A percentile compares a stretch with the other conserved stretches of the same genome.
phyloP scores from a whole-genome alignment of 2,888 invertebrate genomes.

The Apotomis turbidana region DNA sequence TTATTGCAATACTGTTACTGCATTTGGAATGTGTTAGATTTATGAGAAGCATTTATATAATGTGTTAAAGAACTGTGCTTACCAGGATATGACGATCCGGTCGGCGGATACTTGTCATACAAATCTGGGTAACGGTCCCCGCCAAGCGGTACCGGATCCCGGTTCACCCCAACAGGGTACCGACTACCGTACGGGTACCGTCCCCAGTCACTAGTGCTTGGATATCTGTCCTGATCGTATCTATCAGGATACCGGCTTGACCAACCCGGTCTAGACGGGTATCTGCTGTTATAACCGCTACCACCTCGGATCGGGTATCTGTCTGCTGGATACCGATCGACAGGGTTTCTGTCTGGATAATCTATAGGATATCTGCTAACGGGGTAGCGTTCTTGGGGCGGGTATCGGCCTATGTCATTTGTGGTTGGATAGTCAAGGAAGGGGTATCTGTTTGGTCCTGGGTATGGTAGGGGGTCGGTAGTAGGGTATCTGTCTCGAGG shows the following conservation, averaged over 20 bases:
- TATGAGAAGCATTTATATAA: neutral
- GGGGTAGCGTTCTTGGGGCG: slow-evolving; percentile 69
- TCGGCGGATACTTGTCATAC: slow-evolving; percentile 84
- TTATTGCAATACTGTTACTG: no score
- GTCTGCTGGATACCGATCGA: slow-evolving; percentile 60
- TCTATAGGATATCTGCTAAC: slow-evolving; percentile 72
- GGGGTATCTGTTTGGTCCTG: slow-evolving; percentile 53
- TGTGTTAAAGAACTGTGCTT: slow-evolving; percentile 55
- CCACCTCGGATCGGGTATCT: slow-evolving; percentile 56
- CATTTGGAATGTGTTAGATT: neutral
- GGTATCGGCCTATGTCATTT: slow-evolving; percentile 60
- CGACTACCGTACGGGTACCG: slow-evolving; percentile 73
- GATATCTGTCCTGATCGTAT: slow-evolving; percentile 76
- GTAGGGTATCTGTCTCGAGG: slow-evolving; percentile 64
- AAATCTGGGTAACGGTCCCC: slow-evolving; percentile 79
- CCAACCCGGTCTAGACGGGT: slow-evolving; percentile 65
- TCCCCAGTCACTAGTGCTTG: slow-evolving; percentile 68
- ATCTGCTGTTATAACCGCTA: slow-evolving; percentile 51
- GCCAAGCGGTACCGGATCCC: slow-evolving; percentile 78
- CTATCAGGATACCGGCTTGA: slow-evolving; percentile 78
- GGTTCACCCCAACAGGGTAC: slow-evolving; percentile 78
- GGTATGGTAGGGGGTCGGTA: slow-evolving; percentile 57
- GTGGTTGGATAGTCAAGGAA: slow-evolving; percentile 51
- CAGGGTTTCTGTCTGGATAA: slow-evolving; percentile 68
- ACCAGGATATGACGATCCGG: slow-evolving; percentile 81